Evolutionary conservation across 2,797 vertebrate species (phyloP), one percentile per base, ranked within the genome.

Genomic region (Sebastes oblongus): DNA sequence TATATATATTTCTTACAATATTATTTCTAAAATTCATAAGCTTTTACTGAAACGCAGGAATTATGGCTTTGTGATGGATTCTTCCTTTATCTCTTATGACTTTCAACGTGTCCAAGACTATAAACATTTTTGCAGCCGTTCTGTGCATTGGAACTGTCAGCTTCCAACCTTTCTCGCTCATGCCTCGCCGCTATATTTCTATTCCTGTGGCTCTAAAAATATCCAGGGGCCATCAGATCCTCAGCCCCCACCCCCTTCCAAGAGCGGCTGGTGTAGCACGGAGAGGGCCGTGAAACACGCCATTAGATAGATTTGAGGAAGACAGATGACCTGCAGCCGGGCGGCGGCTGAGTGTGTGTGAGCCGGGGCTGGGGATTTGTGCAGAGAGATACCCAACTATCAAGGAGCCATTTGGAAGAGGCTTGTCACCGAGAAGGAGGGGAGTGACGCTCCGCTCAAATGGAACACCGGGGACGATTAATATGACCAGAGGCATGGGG

Each of bases 191-290:
- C 73, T 76, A 73, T 77, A 72, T 81, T 91, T 92, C 92, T 91
- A 83, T 88, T 91, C 78, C 84, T 60, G 81, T 72, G 5, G 86
- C 82, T 89, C 92, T 94, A 95, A 95, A 96, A 95, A 96, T 96
- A 96, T 82, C 85, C 77, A 18, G 65, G 56, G 77, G 87, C 91
- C 89, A 90, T 88, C 85, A 88, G 87, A 90, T 77, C 86, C 81
- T 82, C 80, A 72, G 73, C 72, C 78, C 72, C 75, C 39, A 24
- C 82, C 76, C 68, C 75, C 68, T 61, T 74, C 27, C 54, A 83
- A 87, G 85, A 86, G 68, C 64, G 79, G 80, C 82, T 75, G 82
- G 59, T 80, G 77, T 75, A 56, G 75, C 84, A 74, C 8, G 24
- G 82, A 85, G 58, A 82, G 80, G 77, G 78, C 82, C 25, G 18